These are phyloP conservation scores for Ramphastos sulfuratus DNA, from an alignment of 2,113 vertebrate species.

Conservation along the genomic window DNA sequence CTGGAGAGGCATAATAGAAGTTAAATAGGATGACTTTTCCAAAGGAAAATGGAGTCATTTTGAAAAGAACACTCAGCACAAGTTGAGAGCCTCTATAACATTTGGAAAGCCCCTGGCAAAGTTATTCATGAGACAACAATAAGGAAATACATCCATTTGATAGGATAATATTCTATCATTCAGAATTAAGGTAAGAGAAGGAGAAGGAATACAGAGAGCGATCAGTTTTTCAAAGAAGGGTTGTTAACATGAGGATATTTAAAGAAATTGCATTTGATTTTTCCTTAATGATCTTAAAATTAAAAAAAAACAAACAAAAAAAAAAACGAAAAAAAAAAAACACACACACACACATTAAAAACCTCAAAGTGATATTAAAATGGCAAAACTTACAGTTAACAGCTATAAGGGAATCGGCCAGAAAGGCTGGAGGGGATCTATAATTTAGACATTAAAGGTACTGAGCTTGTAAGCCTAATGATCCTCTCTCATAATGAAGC, in stretches of 20 bases:
- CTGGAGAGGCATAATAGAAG: neutral
- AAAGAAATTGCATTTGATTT: neutral
- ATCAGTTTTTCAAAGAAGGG: neutral
- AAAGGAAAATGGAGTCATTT: neutral
- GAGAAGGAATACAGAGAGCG: neutral
- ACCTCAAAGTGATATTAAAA: neutral
- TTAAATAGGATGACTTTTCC: neutral
- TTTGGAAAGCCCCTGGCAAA: neutral
- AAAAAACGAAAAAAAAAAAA: neutral
- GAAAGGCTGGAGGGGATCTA: neutral
- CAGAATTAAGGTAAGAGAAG: neutral
- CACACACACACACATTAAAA: neutral
- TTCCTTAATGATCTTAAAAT: neutral
- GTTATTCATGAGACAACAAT: neutral
- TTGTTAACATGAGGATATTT: neutral
- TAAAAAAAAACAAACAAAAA: neutral
- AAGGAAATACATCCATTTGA: neutral
- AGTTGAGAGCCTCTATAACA: neutral
- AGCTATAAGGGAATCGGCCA: neutral
- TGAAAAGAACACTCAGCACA: neutral
- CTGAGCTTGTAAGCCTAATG: slow-evolving; percentile 6
- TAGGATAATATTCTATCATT: neutral
- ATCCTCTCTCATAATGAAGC: neutral
- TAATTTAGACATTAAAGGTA: neutral
- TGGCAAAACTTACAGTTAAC: neutral